phyloP scores from a whole-genome alignment of 2,888 invertebrate genomes.

The Mesochorus sp. region DNA sequence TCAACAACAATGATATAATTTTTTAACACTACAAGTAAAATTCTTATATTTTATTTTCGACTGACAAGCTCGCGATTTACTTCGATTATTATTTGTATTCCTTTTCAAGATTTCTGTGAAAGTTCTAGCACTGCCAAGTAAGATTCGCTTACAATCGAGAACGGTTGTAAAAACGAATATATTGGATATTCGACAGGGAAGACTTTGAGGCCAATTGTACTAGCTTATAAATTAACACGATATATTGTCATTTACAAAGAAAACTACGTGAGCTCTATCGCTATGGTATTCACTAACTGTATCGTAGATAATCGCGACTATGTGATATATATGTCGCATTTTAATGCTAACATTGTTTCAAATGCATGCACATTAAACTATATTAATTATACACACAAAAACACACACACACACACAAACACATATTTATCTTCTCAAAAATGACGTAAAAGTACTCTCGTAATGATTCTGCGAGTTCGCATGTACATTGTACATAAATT shows the following conservation, averaged over 20 bases:
- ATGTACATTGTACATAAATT: too few species aligned
- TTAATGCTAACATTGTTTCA: slow-evolving; percentile 15
- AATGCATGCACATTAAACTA: slow-evolving; percentile 22
- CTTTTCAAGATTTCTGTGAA: slow-evolving; percentile 45
- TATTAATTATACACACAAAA: too few species aligned
- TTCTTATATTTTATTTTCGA: too few species aligned
- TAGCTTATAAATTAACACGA: slow-evolving; percentile 28
- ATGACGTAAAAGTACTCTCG: too few species aligned
- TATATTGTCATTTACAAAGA: slow-evolving; percentile 49
- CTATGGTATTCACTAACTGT: slow-evolving; percentile 23
- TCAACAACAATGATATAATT: too few species aligned
- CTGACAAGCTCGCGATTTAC: neutral
- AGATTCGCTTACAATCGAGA: slow-evolving; percentile 42
- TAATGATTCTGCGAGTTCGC: too few species aligned
- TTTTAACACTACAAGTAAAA: too few species aligned
- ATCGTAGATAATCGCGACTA: neutral
- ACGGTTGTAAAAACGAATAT: slow-evolving; percentile 47
- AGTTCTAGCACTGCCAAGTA: slow-evolving; percentile 57
- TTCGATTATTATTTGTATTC: neutral
- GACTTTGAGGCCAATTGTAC: slow-evolving; percentile 54
- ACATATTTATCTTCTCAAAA: too few species aligned
- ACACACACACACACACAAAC: neutral
- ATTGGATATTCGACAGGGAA: slow-evolving; percentile 48
- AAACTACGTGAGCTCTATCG: slow-evolving; percentile 37
- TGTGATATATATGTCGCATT: slow-evolving; percentile 37